phyloP scores from a whole-genome alignment of 2,888 invertebrate species.

The Tenthredo amoena region DNA sequence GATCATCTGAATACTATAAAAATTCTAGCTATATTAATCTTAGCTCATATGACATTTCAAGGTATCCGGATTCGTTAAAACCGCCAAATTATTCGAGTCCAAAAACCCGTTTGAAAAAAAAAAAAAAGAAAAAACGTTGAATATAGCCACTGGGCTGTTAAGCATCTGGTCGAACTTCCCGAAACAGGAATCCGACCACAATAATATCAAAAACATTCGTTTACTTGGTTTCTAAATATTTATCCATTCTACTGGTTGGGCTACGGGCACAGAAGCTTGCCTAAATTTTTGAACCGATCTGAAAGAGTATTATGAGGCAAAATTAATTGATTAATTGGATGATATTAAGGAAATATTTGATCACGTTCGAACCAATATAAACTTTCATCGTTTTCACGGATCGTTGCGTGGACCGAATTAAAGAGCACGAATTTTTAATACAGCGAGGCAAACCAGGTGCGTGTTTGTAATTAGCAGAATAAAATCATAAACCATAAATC shows the following conservation, averaged over 20 bases:
- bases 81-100: conserved; percentile 18
- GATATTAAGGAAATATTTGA: neutral
- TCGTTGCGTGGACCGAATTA: neutral
- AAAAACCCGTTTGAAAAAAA: conserved; percentile 37
- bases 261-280: neutral
- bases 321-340: conserved; percentile 3
- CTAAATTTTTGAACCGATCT: neutral
- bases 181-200: conserved; percentile 31
- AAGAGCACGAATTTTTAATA: neutral
- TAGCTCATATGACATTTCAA: conserved; percentile 5
- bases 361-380: neutral
- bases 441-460: neutral
- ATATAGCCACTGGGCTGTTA: neutral
- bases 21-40: conserved; percentile 25
- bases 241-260: neutral
- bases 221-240: conserved; percentile 18
- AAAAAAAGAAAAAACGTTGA: neutral
- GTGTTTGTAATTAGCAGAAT: conserved; percentile 14
- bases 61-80: conserved; percentile 32
- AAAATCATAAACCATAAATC: neutral
- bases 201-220: neutral
- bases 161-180: conserved; percentile 27
- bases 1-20: neutral
- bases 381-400: neutral
- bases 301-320: neutral